Evolutionary conservation across 2,113 vertebrate genomes (phyloP).

Genomic region (Petromus typicus): DNA sequence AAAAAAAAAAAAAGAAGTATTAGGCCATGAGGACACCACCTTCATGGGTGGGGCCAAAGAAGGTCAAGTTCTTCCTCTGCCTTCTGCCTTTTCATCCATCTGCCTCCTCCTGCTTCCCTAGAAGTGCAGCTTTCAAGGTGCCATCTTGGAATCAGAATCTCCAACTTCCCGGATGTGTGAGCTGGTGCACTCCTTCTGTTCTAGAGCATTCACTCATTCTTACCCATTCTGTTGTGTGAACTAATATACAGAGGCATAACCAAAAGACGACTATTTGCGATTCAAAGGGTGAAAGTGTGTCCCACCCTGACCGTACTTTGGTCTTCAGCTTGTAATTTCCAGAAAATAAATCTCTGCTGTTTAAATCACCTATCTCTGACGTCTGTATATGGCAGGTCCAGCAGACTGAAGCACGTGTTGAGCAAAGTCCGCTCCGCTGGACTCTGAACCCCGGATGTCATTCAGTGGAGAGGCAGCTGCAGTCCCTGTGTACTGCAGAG

Average conservation of each 20-base stretch:
- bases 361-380: neutral
- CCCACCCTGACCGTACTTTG: neutral
- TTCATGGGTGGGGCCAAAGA: neutral
- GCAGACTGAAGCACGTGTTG: neutral
- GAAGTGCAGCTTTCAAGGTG: too few species aligned
- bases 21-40: too few species aligned
- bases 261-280: neutral
- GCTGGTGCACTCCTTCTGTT: too few species aligned
- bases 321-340: neutral
- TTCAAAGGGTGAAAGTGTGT: neutral
- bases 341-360: neutral
- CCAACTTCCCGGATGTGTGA: neutral
- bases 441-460: neutral
- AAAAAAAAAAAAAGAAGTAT: too few species aligned
- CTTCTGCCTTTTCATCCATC: neutral
- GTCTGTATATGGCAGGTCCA: accelerated
- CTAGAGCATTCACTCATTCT: too few species aligned
- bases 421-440: neutral
- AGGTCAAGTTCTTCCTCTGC: too few species aligned
- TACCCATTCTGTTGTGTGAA: neutral
- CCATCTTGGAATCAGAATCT: neutral
- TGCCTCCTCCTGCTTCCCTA: accelerated
- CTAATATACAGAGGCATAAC: neutral
- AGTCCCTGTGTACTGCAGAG: neutral
- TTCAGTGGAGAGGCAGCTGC: neutral